Base-by-base conservation (phyloP, 2,888 invertebrate genomes). In the Drosophila multiciliata region DNA sequence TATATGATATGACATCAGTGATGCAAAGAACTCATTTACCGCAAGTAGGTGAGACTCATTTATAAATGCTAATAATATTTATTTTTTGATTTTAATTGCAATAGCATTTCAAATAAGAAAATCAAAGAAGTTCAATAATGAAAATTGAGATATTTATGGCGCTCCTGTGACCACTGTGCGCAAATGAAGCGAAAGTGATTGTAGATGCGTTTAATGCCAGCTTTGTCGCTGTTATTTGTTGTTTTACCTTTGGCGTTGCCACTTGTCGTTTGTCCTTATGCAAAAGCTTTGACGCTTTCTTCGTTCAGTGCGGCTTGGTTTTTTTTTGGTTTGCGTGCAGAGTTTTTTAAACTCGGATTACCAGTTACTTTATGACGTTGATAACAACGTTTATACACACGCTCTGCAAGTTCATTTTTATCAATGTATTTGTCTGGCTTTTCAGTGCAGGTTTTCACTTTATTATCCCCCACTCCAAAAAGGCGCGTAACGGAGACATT, bases 301-400 rank as follows among this genome's bases (percentile, higher is more conserved):
- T 79, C 42, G 57, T 49, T 64, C 64, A 4, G 26, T 38, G 26
- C n/a, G n/a, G 20, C 11, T 59, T 67, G 17, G 12, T 55, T 38
- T 36, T 17, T 42, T 45, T 12, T 29, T 45, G 29, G 36, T 69
- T 78, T 83, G 81, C 87, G 69, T 78, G 78, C 45, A 54, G 64
- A 70, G 83, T 84, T 84, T 70, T 57, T 87, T 89, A 82, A 84
- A 84, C 89, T 82, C 75, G 32, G 72, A 49, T 72, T 84, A 69
- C 84, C 87, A 75, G 84, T 83, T 88, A 83, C 87, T 83, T 83
- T 88, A 74, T 85, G 70, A 66, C 75, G 52, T 32, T 62, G 66
- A 75, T 77, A 75, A 75, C 70, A 74, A 65, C 64, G 40, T 35
- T 42, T 38, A 45, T 69, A 3, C n/a, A 50, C 49, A 15, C 49